Percentiles rank a stretch among this genome's conserved stretches.
These are phyloP conservation scores for Cephonodes hylas DNA, from an alignment of 2,888 invertebrate species.

Conservation along the genomic window DNA sequence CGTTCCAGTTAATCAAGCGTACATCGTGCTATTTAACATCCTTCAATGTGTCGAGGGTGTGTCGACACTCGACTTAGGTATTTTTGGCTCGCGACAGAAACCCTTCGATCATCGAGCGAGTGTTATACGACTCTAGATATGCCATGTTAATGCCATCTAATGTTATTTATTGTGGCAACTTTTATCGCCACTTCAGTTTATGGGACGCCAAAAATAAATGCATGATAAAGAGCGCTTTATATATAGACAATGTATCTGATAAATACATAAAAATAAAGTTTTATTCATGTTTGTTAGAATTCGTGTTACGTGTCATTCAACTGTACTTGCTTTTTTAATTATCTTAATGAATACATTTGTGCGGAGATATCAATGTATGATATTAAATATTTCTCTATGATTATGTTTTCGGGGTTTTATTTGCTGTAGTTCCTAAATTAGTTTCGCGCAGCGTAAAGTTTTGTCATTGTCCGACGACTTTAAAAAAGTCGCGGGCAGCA, in stretches of 20 bases:
- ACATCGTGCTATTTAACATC: background rate
- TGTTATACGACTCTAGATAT: background rate
- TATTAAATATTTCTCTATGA: too few species aligned
- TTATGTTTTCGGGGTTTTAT: too few species aligned
- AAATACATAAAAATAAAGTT: background rate
- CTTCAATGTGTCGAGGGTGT: conserved; percentile 2
- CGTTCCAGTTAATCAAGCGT: background rate
- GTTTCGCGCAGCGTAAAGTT: too few species aligned
- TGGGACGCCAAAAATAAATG: background rate
- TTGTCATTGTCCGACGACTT: too few species aligned
- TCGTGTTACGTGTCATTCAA: background rate
- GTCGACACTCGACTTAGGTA: conserved; percentile 11
- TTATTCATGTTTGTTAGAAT: background rate
- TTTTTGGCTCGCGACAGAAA: conserved; percentile 25
- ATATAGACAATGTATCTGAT: too few species aligned
- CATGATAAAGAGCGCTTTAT: background rate
- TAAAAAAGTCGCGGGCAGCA: too few species aligned
- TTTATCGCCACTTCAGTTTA: background rate
- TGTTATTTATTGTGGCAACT: background rate
- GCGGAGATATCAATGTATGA: too few species aligned
- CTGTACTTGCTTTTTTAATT: background rate
- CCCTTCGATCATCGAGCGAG: conserved; percentile 27
- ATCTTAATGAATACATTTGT: background rate
- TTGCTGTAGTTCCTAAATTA: too few species aligned
- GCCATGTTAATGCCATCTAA: background rate